phyloP scores from a whole-genome alignment of 2,113 vertebrate genomes.

The Mastomys coucha region DNA sequence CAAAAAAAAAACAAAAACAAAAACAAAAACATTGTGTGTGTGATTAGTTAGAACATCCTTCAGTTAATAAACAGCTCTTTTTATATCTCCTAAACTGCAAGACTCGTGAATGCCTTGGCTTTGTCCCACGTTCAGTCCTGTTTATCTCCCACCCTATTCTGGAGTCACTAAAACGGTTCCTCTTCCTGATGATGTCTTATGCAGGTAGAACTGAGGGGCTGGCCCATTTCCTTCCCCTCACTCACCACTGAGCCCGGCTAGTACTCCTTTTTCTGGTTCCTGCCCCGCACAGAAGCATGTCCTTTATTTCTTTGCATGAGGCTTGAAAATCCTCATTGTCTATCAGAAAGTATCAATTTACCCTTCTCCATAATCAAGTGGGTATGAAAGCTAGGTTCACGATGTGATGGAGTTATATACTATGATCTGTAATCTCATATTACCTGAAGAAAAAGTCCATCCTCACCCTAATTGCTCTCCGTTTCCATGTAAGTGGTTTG shows the following conservation, averaged over 20 bases:
- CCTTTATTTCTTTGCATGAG: neutral
- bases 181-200: neutral
- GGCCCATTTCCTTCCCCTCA: neutral
- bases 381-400: neutral
- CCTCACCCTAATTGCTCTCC: neutral
- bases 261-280: neutral
- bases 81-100: neutral
- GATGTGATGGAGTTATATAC: neutral
- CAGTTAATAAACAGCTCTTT: neutral
- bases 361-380: neutral
- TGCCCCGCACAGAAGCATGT: neutral
- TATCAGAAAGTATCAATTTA: conserved; percentile 50
- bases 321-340: neutral
- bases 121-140: neutral
- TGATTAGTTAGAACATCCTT: neutral
- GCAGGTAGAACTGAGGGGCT: neutral
- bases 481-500: neutral
- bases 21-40: neutral
- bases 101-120: neutral
- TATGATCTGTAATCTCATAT: neutral
- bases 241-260: neutral
- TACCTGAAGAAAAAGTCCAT: neutral
- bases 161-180: neutral
- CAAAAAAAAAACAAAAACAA: too few relatives aligned
- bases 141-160: neutral